Base-by-base conservation (phyloP, 1,140 invertebrate species). In the Rhopalosiphum maidis region DNA sequence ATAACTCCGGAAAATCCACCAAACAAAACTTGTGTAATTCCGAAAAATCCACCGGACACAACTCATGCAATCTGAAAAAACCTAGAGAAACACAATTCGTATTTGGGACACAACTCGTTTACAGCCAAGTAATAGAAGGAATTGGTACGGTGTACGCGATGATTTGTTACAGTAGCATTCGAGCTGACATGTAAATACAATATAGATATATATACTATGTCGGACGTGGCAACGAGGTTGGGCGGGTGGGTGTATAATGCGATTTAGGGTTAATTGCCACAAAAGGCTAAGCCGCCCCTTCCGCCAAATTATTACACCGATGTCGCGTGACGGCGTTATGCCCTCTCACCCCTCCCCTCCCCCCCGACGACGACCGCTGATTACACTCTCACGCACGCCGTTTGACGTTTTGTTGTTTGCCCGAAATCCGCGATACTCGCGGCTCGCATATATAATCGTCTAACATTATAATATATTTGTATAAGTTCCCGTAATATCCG, bases 261-360 rank as follows among this genome's bases (percentile, higher is more conserved):
- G 51, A 55, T 55, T 89, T 89, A 37, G 88, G 88, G 88, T 89
- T 89, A 89, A 89, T 89, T 89, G 88, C 51, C 88, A 37, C 88
- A 51, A 55, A 89, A 89, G n/a, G 37, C 88, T 89, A 89, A 89
- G 48, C 88, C 51, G 88, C 88, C 51, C 48, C 87, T 25, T 37
- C 48, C 46, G 48, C 51, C 48, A 41, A 89, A 89, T 89, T 55
- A 55, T 89, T 89, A 89, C 51, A 35, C 88, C 88, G 88, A 89
- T 55, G 88, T 89, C 51, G 88, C 35, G 88, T 55, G 51, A 89
- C 88, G 51, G 51, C 51, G n/a, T 22, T 35, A 22, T n/a, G 88
- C 23, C 51, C 48, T 89, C 48, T 54, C n/a, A n/a, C 51, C 22
- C 8, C 43, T 43, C 18, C 46, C 41, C 41, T 37, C 37, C 37